phyloP scores from a whole-genome alignment of 2,888 invertebrate species.

The Prionchulus punctatus region DNA sequence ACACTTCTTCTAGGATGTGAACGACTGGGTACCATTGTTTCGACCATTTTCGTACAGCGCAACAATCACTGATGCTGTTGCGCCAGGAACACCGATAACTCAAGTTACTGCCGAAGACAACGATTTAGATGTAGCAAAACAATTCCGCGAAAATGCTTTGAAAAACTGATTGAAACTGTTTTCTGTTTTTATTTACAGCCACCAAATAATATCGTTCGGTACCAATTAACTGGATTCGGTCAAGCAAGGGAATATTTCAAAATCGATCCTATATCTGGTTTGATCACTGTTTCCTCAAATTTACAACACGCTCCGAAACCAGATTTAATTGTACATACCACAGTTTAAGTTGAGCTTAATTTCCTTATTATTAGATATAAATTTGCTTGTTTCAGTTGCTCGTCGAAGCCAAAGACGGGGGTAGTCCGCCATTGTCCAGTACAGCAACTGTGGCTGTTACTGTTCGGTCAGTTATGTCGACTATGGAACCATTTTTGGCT shows the following conservation, averaged over 20 bases:
- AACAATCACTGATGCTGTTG: conserved; percentile 76
- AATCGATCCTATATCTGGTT: conserved; percentile 68
- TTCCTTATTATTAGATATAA: too few species aligned
- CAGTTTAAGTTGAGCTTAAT: too few species aligned
- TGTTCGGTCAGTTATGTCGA: too few species aligned
- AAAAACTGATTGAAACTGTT: too few species aligned
- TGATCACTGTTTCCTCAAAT: conserved; percentile 42
- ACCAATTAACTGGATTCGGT: conserved; percentile 22
- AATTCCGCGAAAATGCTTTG: too few species aligned
- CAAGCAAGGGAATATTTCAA: conserved; percentile 82
- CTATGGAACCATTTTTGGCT: too few species aligned
- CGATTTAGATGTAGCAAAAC: too few species aligned
- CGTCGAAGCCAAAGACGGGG: conserved; percentile 71
- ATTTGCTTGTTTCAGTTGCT: conserved; percentile 36
- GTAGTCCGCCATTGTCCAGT: conserved; percentile 64
- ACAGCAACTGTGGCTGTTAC: conserved; percentile 53
- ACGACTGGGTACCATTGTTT: conserved; percentile 81
- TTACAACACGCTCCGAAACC: not conserved
- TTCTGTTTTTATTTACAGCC: too few species aligned
- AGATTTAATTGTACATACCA: conserved; percentile 17
- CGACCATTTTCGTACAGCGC: conserved; percentile 61
- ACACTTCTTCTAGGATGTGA: conserved; percentile 43
- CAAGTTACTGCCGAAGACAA: too few species aligned
- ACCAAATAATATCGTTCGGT: conserved; percentile 28
- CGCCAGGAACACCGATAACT: conserved; percentile 80